Base-by-base conservation (phyloP, 2,113 vertebrate species). In the Oncorhynchus masou region DNA sequence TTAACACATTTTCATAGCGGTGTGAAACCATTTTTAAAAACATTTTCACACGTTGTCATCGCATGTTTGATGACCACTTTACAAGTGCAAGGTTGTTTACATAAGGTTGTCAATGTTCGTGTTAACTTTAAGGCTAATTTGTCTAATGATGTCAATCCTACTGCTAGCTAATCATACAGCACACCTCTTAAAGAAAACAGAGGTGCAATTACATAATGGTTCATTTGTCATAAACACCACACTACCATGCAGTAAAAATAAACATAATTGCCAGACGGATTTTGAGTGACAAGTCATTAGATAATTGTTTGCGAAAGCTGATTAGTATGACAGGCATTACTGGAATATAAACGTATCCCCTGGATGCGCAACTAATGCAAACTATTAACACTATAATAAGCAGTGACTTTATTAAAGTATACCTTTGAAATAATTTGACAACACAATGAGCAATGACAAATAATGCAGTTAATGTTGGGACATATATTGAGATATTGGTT, bases 241-340 rank as follows among this genome's bases (percentile, higher is more conserved):
- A 84, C 85, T 86, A 88, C 89, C 84, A 90, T 91, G 20, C 19
- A 22, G 91, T 91, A 92, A 94, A 94, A 94, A 91, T 86, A 83
- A 54, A 75, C 90, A 86, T 93, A 94, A 94, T 93, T 94, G 91
- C 93, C 90, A 91, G 83, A 89, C 90, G 91, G 87, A 86, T 83
- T 89, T 89, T 94, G 93, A 94, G 91, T 92, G 93, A 94, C 93
- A 91, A 87, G 92, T 89, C 91, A 94, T 92, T 93, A 91, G 89
- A 85, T 93, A 93, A 94, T 94, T 93, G 91, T 93, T 92, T 84
- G 75, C 86, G 84, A 90, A 85, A 86, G 89, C 88, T 94, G 92
- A 94, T 94, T 93, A 91, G 85, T 86, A 84, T 87, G 92, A 90
- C 91, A 90, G 51, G 13, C 51, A 19, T 54, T 54, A 19, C 13